phyloP scores from a whole-genome alignment of 2,888 invertebrate species.

The Conistra vaccinii region DNA sequence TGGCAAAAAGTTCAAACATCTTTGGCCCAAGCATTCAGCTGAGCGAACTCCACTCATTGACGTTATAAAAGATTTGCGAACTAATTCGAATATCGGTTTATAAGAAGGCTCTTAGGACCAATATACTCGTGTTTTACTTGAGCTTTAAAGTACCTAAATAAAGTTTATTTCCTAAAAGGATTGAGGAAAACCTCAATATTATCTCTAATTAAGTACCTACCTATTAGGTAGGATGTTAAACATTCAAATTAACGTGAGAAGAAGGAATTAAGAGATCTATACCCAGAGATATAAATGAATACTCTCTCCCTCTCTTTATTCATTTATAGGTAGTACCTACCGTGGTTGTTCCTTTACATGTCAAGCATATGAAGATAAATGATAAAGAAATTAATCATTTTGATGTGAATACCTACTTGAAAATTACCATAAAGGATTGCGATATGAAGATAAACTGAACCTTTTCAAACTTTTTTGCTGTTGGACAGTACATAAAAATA shows the following conservation, averaged over 20 bases:
- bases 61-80: neutral
- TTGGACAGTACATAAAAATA: slow-evolving; percentile 26
- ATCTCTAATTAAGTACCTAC: neutral
- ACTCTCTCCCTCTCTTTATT: no score
- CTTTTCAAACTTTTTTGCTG: slow-evolving; percentile 45
- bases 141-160: neutral
- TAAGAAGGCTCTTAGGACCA: neutral
- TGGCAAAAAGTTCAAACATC: no score
- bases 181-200: neutral
- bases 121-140: neutral
- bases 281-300: no score
- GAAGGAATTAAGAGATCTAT: neutral
- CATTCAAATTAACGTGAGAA: neutral
- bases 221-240: neutral
- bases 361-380: slow-evolving; percentile 31
- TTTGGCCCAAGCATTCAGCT: no score
- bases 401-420: slow-evolving; percentile 22
- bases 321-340: no score
- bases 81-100: neutral
- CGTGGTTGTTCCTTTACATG: slow-evolving; percentile 1
- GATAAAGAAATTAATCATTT: slow-evolving; percentile 35
- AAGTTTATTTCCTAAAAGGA: neutral
- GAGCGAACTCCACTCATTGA: no score
- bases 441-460: slow-evolving; percentile 32
- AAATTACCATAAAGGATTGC: slow-evolving; percentile 39